Conservation (phyloP, 1,140 invertebrate genomes). For the Drosophila pseudoananassae region DNA sequence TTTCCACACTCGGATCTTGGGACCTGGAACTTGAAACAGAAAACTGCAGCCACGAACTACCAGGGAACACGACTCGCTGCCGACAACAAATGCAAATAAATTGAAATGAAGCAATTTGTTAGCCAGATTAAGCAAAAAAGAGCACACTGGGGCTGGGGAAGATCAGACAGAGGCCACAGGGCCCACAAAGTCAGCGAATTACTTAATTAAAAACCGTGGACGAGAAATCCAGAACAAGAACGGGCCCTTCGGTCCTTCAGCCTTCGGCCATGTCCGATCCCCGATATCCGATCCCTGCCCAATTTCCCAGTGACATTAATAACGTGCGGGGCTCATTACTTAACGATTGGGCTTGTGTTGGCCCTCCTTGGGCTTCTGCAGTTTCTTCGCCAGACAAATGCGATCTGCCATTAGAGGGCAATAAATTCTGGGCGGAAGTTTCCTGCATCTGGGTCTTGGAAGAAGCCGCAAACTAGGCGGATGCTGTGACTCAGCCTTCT, state of each 20-base stretch:
- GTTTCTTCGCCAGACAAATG: constrained; percentile 54
- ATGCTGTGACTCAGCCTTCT: constrained; percentile 40
- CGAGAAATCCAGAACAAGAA: constrained; percentile 30
- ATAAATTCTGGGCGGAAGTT: constrained; percentile 75
- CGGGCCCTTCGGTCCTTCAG: neutral
- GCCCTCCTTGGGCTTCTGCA: constrained; percentile 18
- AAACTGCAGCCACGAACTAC: constrained; percentile 68
- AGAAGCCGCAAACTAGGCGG: constrained; percentile 46
- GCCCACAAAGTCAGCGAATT: constrained; percentile 80
- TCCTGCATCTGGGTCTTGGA: constrained; percentile 42
- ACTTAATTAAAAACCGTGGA: constrained; percentile 83
- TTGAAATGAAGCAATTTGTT: constrained; percentile 83
- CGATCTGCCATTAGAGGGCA: constrained; percentile 74
- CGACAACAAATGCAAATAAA: constrained; percentile 78
- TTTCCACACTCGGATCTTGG: constrained; percentile 37
- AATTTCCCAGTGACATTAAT: constrained; percentile 73
- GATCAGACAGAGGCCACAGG: constrained; percentile 65
- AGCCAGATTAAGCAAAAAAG: constrained; percentile 74
- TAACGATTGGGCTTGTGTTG: constrained; percentile 67
- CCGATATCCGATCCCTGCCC: neutral
- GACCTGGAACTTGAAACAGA: constrained; percentile 18
- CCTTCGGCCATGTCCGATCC: constrained; percentile 1
- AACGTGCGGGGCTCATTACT: constrained; percentile 80
- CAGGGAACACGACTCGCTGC: constrained; percentile 32
- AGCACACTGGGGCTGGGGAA: constrained; percentile 13